A percentile compares a stretch with the other conserved stretches of the same genome.
These are phyloP conservation scores for Donacobius atricapilla DNA, from an alignment of 2,113 vertebrate genomes.

Conservation along the genomic window DNA sequence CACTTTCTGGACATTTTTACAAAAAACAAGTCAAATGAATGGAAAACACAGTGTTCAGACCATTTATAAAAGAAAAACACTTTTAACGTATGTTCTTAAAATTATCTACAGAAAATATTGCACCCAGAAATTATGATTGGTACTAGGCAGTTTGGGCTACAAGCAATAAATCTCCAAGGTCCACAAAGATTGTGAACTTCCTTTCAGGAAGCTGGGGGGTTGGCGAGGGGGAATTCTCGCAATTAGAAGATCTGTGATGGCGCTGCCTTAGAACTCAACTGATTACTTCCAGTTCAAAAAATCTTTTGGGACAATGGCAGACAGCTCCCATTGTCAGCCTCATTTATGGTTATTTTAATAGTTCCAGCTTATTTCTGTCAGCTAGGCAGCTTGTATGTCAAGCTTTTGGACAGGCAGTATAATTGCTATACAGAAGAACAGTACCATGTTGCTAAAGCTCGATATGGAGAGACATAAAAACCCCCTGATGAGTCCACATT, in stretches of 20 bases:
- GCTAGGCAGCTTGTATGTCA: slow-evolving; percentile 37
- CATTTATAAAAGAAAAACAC: background rate
- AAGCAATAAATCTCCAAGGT: background rate
- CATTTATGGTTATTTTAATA: slow-evolving; percentile 75
- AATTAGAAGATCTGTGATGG: slow-evolving; percentile 69
- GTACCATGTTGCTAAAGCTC: background rate
- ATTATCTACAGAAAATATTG: background rate
- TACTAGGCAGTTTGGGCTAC: background rate
- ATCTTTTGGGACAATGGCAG: slow-evolving; percentile 77
- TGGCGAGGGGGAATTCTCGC: background rate
- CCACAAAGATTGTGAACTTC: slow-evolving; percentile 15
- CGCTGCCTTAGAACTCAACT: slow-evolving; percentile 64
- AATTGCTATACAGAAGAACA: slow-evolving; percentile 52
- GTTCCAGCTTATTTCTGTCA: slow-evolving; percentile 69
- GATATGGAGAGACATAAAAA: background rate
- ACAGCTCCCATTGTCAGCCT: slow-evolving; percentile 76
- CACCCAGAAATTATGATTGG: background rate
- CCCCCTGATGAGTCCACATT: slow-evolving; percentile 14
- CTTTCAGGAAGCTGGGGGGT: slow-evolving; percentile 11
- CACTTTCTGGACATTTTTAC: background rate
- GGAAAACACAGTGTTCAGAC: background rate
- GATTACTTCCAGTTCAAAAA: slow-evolving; percentile 84
- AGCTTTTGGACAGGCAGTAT: slow-evolving; percentile 20
- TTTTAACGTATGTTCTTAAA: background rate
- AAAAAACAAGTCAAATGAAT: background rate